Evolutionary conservation across 2,113 vertebrate genomes (phyloP), one percentile per base, ranked within the genome.

Genomic region (Echinops telfairi): DNA sequence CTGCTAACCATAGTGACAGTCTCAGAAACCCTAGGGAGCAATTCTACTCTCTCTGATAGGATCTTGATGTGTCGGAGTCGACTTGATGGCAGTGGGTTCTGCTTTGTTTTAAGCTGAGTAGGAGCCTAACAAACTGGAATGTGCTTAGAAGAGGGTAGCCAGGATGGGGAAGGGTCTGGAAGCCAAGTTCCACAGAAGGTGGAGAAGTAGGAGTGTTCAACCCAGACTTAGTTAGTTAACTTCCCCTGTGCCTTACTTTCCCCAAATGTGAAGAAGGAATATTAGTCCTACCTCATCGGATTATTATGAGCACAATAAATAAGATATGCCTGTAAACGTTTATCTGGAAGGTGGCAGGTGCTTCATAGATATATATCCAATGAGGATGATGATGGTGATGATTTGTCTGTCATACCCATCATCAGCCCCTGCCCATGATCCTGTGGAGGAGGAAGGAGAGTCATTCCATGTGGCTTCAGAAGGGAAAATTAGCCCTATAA

Each of bases 241-340:
- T 2, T 60, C 38, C 23, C 57, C 64, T 80, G n/a, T 92, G 70
- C 47, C 80, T 94, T 80, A 22, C 57, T 88, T 78, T 77, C 43
- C 36, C 36, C 53, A 70, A 47, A 57, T 38, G 23, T 33, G 78
- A 36, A 75, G 3, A 40, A 60, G 43, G 4, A 8, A 31, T 57
- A 88, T 40, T 62, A 2, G 29, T 84, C 88, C 36, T 73, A 73
- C 43, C 11, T 15, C 43, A 19, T 19, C 23, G 38, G 60, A 85
- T 68, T 53, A 58, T 79, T n/a, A 53, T 47, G 8, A n/a, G 84
- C 57, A 58, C 60, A 78, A 47, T 60, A 43, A 79, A 3, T n/a
- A 88, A 84, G 47, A 53, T 53, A 53, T 53, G 47, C 47, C 47
- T 53, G 5, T 10, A 62, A 82, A 88, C 57, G 27, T 29, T 10